Conservation (phyloP, 2,797 vertebrate genomes). For the Sebastes taczanowskii region DNA sequence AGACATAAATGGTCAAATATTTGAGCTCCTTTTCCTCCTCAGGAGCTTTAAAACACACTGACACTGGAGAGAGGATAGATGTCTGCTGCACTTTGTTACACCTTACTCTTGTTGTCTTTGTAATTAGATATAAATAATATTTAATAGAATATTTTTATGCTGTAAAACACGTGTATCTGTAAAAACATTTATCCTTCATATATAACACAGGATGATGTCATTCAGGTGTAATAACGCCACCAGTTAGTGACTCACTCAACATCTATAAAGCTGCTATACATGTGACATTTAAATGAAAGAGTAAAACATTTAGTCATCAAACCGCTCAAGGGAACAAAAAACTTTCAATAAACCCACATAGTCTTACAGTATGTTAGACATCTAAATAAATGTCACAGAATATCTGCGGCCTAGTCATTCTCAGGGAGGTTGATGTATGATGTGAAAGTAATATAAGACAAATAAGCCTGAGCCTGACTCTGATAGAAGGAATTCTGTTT, state of each 20-base stretch:
- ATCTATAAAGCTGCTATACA: neutral
- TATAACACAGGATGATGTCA: neutral
- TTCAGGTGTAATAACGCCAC: neutral
- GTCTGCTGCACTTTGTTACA: too few species aligned
- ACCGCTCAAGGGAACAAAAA: neutral
- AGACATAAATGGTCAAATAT: constrained; percentile 22
- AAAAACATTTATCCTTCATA: neutral
- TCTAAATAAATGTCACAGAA: neutral
- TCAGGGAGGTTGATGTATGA: neutral
- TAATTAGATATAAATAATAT: too few species aligned
- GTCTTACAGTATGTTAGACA: neutral
- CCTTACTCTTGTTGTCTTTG: neutral
- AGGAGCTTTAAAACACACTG: neutral
- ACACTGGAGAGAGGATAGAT: neutral
- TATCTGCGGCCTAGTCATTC: neutral
- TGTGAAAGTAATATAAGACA: neutral
- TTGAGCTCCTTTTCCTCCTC: neutral
- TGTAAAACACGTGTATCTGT: neutral
- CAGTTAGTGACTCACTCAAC: neutral
- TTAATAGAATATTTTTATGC: too few species aligned
- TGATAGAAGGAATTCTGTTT: neutral
- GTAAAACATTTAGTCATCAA: neutral
- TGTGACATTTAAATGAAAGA: neutral
- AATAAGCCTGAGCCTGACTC: neutral
- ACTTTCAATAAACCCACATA: neutral